Evolutionary conservation across 1,140 invertebrate species (phyloP).

Genomic region (Eueides isabella): DNA sequence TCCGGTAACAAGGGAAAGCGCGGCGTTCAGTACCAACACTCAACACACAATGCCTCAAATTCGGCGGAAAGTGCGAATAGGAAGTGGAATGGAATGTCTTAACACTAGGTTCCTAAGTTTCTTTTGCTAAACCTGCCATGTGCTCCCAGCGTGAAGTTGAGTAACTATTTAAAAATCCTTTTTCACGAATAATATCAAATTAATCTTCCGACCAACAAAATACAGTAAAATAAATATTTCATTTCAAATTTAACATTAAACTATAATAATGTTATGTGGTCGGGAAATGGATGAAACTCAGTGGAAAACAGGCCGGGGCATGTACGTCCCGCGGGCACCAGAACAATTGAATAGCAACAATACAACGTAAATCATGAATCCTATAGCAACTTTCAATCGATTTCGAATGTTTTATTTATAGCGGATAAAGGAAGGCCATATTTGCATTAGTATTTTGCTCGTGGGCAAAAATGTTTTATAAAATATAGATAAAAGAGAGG

Average conservation of each 20-base stretch:
- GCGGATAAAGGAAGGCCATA: slow-evolving; percentile 17
- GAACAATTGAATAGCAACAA: slow-evolving; percentile 26
- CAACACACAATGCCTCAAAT: no score
- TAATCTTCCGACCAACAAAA: neutral
- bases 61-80: no score
- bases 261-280: neutral
- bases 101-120: no score
- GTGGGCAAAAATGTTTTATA: neutral
- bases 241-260: neutral
- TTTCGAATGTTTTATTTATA: slow-evolving; percentile 28
- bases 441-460: slow-evolving; percentile 22
- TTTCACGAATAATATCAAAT: neutral
- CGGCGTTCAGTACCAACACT: no score
- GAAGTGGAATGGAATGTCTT: no score
- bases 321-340: slow-evolving; percentile 19
- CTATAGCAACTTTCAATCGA: slow-evolving; percentile 8
- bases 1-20: no score
- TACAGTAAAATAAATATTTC: neutral
- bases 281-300: neutral
- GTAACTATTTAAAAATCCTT: neutral
- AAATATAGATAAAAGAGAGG: neutral
- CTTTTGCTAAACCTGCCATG: no score
- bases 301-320: neutral
- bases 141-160: no score
- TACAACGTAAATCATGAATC: slow-evolving; percentile 24